Evolutionary conservation across 2,113 vertebrate genomes (phyloP).

Genomic region (Caranx ignobilis): DNA sequence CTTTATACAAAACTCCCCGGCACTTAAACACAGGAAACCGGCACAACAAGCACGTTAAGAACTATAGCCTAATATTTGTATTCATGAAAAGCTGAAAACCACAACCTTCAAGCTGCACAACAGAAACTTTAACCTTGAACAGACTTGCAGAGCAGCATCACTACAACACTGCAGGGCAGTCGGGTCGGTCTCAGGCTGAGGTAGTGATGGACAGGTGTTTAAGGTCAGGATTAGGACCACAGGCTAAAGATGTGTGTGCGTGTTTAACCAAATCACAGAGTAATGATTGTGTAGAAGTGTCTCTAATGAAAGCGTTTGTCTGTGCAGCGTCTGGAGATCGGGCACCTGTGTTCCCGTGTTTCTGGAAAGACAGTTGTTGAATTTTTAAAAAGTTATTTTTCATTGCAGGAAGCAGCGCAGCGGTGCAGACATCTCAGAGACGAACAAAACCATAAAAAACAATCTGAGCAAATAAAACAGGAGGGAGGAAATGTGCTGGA

Average conservation of each 20-base stretch:
- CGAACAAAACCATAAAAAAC: not conserved
- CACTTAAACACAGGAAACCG: not conserved
- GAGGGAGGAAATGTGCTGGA: not conserved
- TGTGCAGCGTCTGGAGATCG: not conserved
- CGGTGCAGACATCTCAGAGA: not conserved
- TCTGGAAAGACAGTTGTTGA: not conserved
- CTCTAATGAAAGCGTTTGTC: not conserved
- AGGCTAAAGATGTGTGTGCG: not conserved
- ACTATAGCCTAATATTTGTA: not conserved
- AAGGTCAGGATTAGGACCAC: not conserved
- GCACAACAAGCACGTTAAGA: too few species aligned
- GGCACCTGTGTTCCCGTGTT: not conserved
- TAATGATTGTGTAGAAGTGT: not conserved
- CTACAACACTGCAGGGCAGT: not conserved
- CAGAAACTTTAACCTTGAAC: not conserved
- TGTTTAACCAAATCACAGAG: not conserved
- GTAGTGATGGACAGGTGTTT: not conserved
- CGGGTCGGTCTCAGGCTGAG: not conserved
- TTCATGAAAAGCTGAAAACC: not conserved
- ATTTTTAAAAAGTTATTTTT: not conserved
- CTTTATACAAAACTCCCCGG: too few species aligned
- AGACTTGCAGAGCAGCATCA: not conserved
- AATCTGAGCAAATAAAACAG: not conserved
- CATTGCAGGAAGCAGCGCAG: not conserved
- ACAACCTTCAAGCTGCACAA: not conserved